phyloP scores from a whole-genome alignment of 1,140 invertebrate species.

The Sinella curviseta region DNA sequence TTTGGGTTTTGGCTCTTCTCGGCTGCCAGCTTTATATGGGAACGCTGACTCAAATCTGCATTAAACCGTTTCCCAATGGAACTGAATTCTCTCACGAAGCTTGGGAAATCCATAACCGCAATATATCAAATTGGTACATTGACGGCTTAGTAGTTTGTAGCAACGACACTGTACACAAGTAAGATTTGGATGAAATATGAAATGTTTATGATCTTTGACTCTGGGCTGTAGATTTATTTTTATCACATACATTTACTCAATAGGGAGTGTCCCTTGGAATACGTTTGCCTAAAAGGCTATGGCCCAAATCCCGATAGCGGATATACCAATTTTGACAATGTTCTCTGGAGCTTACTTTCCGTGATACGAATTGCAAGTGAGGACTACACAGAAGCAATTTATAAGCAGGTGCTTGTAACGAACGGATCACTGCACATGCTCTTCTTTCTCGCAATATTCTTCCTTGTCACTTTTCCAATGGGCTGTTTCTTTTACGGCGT shows the following conservation, averaged over 20 bases:
- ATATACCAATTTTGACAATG: constrained; percentile 90
- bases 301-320: constrained; percentile 87
- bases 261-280: constrained; percentile 74
- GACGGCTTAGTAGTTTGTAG: neutral
- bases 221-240: too few relatives aligned
- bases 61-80: neutral
- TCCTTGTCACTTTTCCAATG: constrained; percentile 9
- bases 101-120: neutral
- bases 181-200: neutral
- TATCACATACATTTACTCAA: constrained; percentile 35
- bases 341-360: constrained; percentile 84
- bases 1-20: neutral
- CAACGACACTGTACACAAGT: neutral
- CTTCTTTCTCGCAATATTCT: constrained; percentile 1
- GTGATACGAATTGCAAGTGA: neutral
- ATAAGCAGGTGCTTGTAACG: neutral
- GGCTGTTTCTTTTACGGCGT: neutral
- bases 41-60: neutral
- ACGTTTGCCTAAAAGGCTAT: constrained; percentile 73
- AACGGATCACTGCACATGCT: neutral
- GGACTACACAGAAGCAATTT: neutral
- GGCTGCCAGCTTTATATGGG: neutral
- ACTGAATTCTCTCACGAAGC: neutral
- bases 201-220: too few relatives aligned
- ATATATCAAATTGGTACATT: neutral